A percentile compares a stretch with the other conserved stretches of the same genome.
Conservation (phyloP, 2,888 invertebrate species). For the Netelia inedita region DNA sequence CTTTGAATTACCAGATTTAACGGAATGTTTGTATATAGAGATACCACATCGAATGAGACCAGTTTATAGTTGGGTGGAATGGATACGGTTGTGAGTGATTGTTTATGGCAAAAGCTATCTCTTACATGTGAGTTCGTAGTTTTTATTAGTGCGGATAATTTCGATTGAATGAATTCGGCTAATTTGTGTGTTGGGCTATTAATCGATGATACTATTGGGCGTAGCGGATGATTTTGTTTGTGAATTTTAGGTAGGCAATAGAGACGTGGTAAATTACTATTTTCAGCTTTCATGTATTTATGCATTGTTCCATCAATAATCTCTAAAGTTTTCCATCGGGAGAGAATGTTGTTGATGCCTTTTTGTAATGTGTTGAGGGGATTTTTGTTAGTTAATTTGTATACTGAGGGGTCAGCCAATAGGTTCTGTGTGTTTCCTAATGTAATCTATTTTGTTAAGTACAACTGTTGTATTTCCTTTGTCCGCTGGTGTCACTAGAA, state of each 20-base stretch:
- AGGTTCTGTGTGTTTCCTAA: constrained; percentile 8
- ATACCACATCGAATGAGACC: constrained; percentile 32
- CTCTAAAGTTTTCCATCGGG: constrained; percentile 10
- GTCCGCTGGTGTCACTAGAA: constrained; percentile 20
- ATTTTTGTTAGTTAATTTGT: constrained; percentile 9
- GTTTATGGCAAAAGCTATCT: constrained; percentile 15
- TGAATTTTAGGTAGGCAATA: constrained; percentile 27
- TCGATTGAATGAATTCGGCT: constrained; percentile 6
- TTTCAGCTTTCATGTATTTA: not conserved
- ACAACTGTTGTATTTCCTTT: constrained; percentile 25
- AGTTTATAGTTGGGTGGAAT: constrained; percentile 17
- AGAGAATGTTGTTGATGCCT: not conserved
- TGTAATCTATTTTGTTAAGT: not conserved
- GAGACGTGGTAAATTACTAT: no score
- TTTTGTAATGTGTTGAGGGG: constrained; percentile 4
- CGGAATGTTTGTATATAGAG: not conserved
- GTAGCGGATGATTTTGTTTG: not conserved
- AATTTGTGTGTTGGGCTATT: constrained; percentile 1
- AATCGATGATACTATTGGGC: constrained; percentile 11
- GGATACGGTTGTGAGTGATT: not conserved
- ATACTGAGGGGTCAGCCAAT: constrained; percentile 8
- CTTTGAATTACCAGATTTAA: not conserved
- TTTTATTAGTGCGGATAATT: not conserved
- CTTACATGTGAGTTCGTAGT: constrained; percentile 11
- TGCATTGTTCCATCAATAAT: not conserved